Base-by-base conservation (phyloP, 1,140 invertebrate genomes). In the Drosophila sturtevanti region DNA sequence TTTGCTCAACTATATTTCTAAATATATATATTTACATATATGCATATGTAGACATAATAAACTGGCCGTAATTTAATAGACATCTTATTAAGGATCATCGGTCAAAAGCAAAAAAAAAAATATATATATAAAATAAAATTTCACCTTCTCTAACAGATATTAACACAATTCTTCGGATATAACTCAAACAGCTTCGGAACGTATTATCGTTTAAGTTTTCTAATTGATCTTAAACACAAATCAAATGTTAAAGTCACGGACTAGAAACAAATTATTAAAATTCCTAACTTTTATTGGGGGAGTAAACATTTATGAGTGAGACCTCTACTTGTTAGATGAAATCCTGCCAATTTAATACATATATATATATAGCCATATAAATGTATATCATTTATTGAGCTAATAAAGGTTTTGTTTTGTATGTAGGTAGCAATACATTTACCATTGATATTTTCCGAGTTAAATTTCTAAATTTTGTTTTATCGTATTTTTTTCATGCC, bases 361-460 rank as follows among this genome's bases (percentile, higher is more conserved):
- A 58, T 55, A 34, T 34, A 48, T 72, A 60, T 24, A 73, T 65
- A 56, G 41, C 41, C 18, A 11, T 11, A 48, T 48, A 48, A 48
- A 48, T 21, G 41, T 48, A 48, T 48, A 48, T 48, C 41, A 48
- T 48, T 21, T 63, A 72, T 48, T 75, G 44, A 62, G 31, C 41
- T 68, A 70, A 74, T 75, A 70, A 58, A 41, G 48, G 58, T 55
- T 31, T 60, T 58, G 51, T 48, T 35, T 52, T 65, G 64, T 65
- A 34, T 65, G 64, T 65, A 34, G 51, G 44, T 63, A 67, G 66
- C 52, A 76, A 68, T 38, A 60, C 58, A 35, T 48, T 35, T 62
- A 60, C 44, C 41, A 48, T 58, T 72, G 12, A 34, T 59, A 38
- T 16, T 38, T 38, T 54, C 16, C 41, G 9, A 48, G 16, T 48